phyloP scores from a whole-genome alignment of 2,113 vertebrate species.

The Chauna torquata region DNA sequence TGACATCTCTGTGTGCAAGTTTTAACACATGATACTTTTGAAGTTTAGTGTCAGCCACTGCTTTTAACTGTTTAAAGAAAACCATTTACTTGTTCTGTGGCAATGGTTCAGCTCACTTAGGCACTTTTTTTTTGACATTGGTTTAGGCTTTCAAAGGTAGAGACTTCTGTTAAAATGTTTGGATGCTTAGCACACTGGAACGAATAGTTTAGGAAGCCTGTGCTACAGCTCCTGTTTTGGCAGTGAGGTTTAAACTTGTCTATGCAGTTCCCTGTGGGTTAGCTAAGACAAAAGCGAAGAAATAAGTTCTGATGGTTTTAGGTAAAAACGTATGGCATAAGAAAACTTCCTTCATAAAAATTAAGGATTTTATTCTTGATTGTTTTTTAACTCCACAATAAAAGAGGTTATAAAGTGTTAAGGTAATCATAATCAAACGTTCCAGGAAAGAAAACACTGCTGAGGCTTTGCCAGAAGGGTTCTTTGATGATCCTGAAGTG shows the following conservation, averaged over 20 bases:
- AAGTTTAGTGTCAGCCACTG: not conserved
- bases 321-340: not conserved
- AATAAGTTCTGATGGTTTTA: not conserved
- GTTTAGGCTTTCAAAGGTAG: not conserved
- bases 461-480: conserved; percentile 94
- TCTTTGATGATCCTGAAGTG: conserved; percentile 95
- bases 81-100: not conserved
- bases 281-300: not conserved
- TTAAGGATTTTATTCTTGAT: not conserved
- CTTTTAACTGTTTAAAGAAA: not conserved
- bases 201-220: not conserved
- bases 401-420: not conserved
- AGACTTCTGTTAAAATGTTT: not conserved
- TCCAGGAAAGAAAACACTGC: conserved; percentile 86
- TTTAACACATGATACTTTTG: not conserved
- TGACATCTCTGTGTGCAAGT: not conserved
- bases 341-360: not conserved
- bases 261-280: not conserved
- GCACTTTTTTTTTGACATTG: not conserved
- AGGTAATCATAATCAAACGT: conserved; percentile 2
- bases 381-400: not conserved
- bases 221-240: not conserved
- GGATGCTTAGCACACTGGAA: not conserved
- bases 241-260: not conserved
- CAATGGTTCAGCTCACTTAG: not conserved